Conservation (phyloP, 2,888 invertebrate species). For the Agrotis exclamationis region DNA sequence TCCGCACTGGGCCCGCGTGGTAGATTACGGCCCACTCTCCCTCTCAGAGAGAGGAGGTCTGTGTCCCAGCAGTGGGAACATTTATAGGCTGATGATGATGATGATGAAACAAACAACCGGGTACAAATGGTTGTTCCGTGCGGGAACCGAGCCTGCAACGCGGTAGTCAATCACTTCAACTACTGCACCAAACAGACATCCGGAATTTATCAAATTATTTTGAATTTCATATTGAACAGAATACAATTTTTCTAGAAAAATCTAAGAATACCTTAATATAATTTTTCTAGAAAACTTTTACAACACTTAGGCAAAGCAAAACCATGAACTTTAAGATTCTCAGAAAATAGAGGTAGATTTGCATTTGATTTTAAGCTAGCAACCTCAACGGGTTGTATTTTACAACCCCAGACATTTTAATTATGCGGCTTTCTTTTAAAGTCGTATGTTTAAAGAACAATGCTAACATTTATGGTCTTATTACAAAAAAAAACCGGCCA, state of each 20-base stretch:
- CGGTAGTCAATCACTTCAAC: too few relatives aligned
- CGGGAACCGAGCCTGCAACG: too few relatives aligned
- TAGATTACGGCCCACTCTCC: too few relatives aligned
- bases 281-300: background rate
- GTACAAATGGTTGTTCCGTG: too few relatives aligned
- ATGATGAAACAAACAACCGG: too few relatives aligned
- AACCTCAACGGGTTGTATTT: conserved; percentile 12
- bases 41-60: too few relatives aligned
- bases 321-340: conserved; percentile 3
- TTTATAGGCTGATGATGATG: too few relatives aligned
- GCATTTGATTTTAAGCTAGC: conserved; percentile 30
- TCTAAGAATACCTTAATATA: background rate
- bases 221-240: background rate
- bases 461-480: background rate
- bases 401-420: conserved; percentile 34
- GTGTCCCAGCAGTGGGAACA: too few relatives aligned
- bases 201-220: background rate
- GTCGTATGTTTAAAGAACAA: background rate
- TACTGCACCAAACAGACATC: too few relatives aligned
- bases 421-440: conserved; percentile 32
- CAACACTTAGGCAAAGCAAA: background rate
- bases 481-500: too few relatives aligned
- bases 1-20: too few relatives aligned
- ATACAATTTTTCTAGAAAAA: background rate
- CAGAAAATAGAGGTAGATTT: conserved; percentile 36